These are phyloP conservation scores for Drosophila nr. perissopoda DNA, from an alignment of 2,888 invertebrate genomes.

Conservation along the genomic window DNA sequence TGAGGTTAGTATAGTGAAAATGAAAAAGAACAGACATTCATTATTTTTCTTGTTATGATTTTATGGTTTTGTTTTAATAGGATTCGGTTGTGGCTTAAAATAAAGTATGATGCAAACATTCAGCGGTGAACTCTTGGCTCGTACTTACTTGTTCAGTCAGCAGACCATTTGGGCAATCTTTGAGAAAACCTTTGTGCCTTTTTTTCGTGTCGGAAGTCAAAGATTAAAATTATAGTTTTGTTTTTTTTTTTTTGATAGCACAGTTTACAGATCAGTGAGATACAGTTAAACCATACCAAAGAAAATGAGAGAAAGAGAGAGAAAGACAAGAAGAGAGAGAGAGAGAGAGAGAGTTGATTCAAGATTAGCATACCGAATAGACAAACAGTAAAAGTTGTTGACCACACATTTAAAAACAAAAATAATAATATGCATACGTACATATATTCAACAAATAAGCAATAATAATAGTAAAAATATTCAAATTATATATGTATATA, in stretches of 20 bases:
- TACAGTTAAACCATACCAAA: slow-evolving; percentile 10
- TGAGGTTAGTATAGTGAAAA: slow-evolving; percentile 6
- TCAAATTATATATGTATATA: neutral
- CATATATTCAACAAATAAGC: neutral
- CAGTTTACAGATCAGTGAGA: slow-evolving; percentile 39
- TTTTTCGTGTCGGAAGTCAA: slow-evolving; percentile 76
- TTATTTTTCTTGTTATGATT: slow-evolving; percentile 14
- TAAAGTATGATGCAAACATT: slow-evolving; percentile 5
- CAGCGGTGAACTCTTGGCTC: slow-evolving; percentile 3
- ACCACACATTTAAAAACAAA: neutral
- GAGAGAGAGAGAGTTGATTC: neutral
- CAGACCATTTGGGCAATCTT: slow-evolving; percentile 98
- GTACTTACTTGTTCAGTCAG: slow-evolving; percentile 94
- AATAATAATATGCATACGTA: neutral
- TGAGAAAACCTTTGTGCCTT: slow-evolving; percentile 98
- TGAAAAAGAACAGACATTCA: slow-evolving; percentile 6
- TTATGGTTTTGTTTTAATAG: slow-evolving; percentile 23
- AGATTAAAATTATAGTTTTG: slow-evolving; percentile 45
- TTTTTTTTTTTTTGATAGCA: slow-evolving; percentile 20
- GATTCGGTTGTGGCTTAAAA: slow-evolving; percentile 29
- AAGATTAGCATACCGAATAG: slow-evolving; percentile 2
- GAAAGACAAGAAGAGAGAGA: neutral
- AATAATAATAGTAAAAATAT: neutral
- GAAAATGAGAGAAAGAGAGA: neutral
- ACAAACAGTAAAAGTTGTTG: neutral